phyloP scores from a whole-genome alignment of 92 coral and sea anemone genomes.

The Nematostella vectensis region DNA sequence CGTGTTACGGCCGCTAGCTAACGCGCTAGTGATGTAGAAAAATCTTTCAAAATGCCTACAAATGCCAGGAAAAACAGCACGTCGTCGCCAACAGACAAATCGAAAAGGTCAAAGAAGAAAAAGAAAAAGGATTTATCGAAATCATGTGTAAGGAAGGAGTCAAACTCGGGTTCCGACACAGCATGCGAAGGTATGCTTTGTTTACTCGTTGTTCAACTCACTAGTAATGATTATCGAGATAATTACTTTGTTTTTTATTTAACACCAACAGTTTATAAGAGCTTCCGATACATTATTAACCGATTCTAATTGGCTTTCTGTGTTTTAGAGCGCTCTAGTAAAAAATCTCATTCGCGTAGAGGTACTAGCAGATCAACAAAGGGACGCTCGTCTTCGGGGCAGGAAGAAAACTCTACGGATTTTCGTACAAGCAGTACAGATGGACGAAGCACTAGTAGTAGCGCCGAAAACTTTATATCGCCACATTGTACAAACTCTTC shows the following conservation, averaged over 20 bases:
- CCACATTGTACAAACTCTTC: constrained; percentile 15
- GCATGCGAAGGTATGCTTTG: constrained; percentile 73
- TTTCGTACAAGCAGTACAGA: constrained; percentile 47
- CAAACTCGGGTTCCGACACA: constrained; percentile 43
- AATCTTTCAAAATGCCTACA: constrained; percentile 40
- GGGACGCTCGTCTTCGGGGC: constrained; percentile 7
- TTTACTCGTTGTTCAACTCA: constrained; percentile 20
- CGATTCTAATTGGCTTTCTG: neutral
- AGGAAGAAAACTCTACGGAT: constrained; percentile 15
- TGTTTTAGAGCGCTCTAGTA: constrained; percentile 6
- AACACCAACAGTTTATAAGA: neutral
- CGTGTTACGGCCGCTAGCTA: neutral
- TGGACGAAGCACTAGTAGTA: constrained; percentile 70
- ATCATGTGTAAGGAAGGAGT: constrained; percentile 15
- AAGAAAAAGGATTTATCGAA: constrained; percentile 45
- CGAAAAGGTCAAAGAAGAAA: constrained; percentile 55
- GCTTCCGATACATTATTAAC: neutral
- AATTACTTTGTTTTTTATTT: constrained; percentile 2
- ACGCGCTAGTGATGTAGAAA: neutral
- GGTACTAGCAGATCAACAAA: constrained; percentile 9
- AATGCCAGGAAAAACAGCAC: constrained; percentile 49
- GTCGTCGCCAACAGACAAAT: constrained; percentile 37
- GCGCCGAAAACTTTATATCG: constrained; percentile 41
- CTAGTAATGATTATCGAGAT: constrained; percentile 19
- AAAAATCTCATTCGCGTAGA: neutral